These are phyloP conservation scores for Mechanitis messenoides DNA, from an alignment of 2,888 invertebrate species.

Conservation along the genomic window DNA sequence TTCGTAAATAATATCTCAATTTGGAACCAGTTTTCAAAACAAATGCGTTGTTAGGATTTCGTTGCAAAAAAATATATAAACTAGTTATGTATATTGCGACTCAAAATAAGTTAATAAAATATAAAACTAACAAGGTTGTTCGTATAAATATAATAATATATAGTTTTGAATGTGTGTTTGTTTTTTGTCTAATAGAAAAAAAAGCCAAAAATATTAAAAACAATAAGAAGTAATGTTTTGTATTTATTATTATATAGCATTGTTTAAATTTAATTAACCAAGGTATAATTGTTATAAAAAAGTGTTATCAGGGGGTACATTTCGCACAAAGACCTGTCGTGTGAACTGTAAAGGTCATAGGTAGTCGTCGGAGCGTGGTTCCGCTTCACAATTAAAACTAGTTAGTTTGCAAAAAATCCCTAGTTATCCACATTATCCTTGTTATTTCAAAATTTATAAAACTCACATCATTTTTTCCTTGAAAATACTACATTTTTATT, in stretches of 20 bases:
- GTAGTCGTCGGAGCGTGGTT: slow-evolving; percentile 61
- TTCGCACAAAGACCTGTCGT: slow-evolving; percentile 25
- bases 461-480: neutral
- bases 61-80: slow-evolving; percentile 9
- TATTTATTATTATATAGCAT: neutral
- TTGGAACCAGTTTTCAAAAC: slow-evolving; percentile 12
- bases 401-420: slow-evolving; percentile 56
- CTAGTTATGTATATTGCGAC: neutral
- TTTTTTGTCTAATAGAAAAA: no score
- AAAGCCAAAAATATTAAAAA: neutral
- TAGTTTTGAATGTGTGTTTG: no score
- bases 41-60: slow-evolving; percentile 9
- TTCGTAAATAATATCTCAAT: slow-evolving; percentile 8
- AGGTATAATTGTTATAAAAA: slow-evolving; percentile 5
- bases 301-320: slow-evolving; percentile 21
- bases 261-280: neutral
- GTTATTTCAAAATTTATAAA: slow-evolving; percentile 7
- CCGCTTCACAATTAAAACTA: slow-evolving; percentile 39
- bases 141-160: neutral
- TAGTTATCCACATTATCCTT: slow-evolving; percentile 34
- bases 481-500: neutral
- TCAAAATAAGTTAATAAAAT: slow-evolving; percentile 2
- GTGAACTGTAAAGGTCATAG: slow-evolving; percentile 34
- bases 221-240: neutral
- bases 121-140: slow-evolving; percentile 2